Base-by-base conservation (phyloP, 2,797 vertebrate species). In the Manis pentadactyla region DNA sequence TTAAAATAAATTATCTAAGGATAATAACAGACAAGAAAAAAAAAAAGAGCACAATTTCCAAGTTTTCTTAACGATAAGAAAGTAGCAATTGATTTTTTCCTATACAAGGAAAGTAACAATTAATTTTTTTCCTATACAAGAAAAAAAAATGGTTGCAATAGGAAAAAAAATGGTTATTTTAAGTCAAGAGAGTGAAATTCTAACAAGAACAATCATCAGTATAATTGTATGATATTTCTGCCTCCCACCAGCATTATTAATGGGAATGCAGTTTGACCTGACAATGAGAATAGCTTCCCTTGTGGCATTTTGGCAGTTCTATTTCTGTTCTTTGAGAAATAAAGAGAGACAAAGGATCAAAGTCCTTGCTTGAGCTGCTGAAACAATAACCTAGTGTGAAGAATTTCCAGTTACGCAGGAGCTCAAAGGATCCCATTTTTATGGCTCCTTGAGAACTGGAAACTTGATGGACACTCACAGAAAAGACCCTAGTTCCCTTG, bases 251-350 rank as follows among this genome's bases (percentile, higher is more conserved):
- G 78, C 82, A 93, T 95, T 97, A 95, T 97, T 97, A 97, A 93
- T 94, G 87, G 93, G 59, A 94, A n/a, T 94, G 46, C n/a, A 73
- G 27, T 93, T 96, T 98, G 94, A 96, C 78, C 86, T 96, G 88
- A 95, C 97, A 94, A 93, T 94, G 64, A 95, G 90, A 94, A 89
- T 81, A 75, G 93, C 86, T 95, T 96, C 86, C 74, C 86, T 93
- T 93, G 93, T 97, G 93, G 84, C 94, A 93, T 96, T 95, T 94
- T 97, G 97, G 96, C 93, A 97, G 95, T 93, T 97, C 96, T 97
- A 96, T 97, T 98, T 97, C 88, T 96, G 90, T 96, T 92, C 88
- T 92, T 97, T 90, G 95, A 98, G 93, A 95, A 97, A 95, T 93
- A 96, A 82, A 31, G 49, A 96, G 37, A 92, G 90, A 96, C 89